Conservation (phyloP, 53 echinoderm and acorn worm species). For the Actinopyga echinites region DNA sequence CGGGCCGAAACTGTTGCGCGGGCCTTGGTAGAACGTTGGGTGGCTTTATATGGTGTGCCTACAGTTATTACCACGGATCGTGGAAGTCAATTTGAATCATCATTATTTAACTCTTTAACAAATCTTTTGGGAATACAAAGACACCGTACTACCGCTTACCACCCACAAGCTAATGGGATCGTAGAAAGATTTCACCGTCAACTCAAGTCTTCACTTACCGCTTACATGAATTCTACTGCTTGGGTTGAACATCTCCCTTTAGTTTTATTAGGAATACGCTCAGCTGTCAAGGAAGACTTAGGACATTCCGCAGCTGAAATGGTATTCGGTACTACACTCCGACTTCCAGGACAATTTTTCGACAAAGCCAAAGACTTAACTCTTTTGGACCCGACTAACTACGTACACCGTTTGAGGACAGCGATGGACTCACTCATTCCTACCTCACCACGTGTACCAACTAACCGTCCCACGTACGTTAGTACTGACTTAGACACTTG, state of each 20-base stretch:
- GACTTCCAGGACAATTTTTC: not conserved
- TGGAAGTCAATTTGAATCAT: slow-evolving; percentile 19
- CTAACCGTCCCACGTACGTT: too few species aligned
- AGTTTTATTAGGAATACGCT: not conserved
- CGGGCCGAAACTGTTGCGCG: slow-evolving; percentile 43
- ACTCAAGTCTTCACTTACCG: too few species aligned
- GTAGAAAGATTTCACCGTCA: too few species aligned
- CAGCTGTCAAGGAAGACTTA: not conserved
- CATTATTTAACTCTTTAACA: not conserved
- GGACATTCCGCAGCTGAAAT: not conserved
- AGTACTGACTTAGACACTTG: not conserved
- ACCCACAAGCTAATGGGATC: too few species aligned
- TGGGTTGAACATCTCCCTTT: not conserved
- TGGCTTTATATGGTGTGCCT: slow-evolving; percentile 30
- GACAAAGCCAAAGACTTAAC: too few species aligned
- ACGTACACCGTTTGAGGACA: not conserved
- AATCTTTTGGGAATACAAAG: not conserved
- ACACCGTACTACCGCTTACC: too few species aligned
- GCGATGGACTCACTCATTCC: too few species aligned
- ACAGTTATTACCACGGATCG: slow-evolving; percentile 26
- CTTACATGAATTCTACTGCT: too few species aligned
- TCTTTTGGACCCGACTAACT: slow-evolving; percentile 12
- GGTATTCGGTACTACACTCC: not conserved
- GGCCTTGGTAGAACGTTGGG: slow-evolving; percentile 10
- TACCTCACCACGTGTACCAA: too few species aligned